Evolutionary conservation across 2,797 vertebrate genomes (phyloP).

Genomic region (Tapirus indicus): DNA sequence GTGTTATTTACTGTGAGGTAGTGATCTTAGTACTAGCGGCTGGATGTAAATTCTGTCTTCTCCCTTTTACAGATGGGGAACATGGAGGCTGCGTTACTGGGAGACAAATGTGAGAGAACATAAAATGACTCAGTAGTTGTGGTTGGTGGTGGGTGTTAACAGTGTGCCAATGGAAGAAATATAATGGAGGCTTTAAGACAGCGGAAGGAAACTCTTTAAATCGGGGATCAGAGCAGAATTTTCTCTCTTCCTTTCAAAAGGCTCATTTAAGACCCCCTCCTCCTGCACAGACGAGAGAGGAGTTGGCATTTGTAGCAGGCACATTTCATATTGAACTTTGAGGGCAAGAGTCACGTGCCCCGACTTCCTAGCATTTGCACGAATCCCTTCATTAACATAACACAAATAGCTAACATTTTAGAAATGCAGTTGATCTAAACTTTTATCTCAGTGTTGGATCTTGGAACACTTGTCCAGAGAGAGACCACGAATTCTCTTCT

Average conservation of each 20-base stretch:
- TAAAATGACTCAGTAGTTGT: neutral
- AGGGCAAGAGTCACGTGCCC: neutral
- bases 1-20: neutral
- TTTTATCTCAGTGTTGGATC: neutral
- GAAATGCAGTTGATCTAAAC: neutral
- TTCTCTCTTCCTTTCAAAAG: conserved; percentile 8
- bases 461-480: neutral
- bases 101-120: neutral
- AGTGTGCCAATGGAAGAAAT: neutral
- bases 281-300: neutral
- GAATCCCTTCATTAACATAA: conserved; percentile 11
- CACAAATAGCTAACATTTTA: neutral
- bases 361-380: neutral
- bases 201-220: neutral
- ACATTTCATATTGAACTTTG: neutral
- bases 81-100: neutral
- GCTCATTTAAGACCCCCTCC: neutral
- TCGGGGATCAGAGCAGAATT: neutral
- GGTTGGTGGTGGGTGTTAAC: neutral
- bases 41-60: neutral
- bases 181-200: neutral
- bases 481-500: neutral
- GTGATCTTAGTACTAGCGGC: neutral
- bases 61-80: neutral
- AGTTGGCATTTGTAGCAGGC: neutral